A percentile compares a stretch with the other conserved stretches of the same genome.
Conservation (phyloP, 2,113 vertebrate genomes). For the Hemibagrus wyckioides region DNA sequence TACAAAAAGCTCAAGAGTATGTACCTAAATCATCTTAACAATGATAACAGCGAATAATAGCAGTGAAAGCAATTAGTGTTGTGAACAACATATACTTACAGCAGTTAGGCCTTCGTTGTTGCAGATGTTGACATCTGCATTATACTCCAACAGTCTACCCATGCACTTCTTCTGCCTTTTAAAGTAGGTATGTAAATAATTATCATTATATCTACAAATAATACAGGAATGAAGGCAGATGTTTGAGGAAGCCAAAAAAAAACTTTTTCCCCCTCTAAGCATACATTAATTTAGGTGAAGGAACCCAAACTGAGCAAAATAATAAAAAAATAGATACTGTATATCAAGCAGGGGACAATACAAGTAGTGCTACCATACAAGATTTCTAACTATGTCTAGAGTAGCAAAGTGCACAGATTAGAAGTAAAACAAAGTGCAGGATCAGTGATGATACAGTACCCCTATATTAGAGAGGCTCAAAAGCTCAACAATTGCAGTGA, state of each 20-base stretch:
- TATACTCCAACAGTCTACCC: slow-evolving; percentile 92
- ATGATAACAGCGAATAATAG: background rate
- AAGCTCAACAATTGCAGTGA: too few relatives aligned
- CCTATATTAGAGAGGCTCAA: too few relatives aligned
- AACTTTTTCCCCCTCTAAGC: background rate
- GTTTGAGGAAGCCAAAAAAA: background rate
- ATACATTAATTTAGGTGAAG: background rate
- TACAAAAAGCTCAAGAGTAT: background rate
- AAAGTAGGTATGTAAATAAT: slow-evolving; percentile 14
- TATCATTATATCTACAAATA: background rate
- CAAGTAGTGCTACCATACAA: too few relatives aligned
- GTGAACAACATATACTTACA: slow-evolving; percentile 79
- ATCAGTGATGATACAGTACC: too few relatives aligned
- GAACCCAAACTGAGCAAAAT: background rate
- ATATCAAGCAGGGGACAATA: too few relatives aligned
- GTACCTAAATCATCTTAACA: background rate
- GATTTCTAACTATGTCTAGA: too few relatives aligned
- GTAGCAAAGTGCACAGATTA: too few relatives aligned
- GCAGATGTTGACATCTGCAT: slow-evolving; percentile 98
- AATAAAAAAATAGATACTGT: too few relatives aligned
- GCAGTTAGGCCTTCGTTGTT: slow-evolving; percentile 98
- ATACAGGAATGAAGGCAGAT: background rate
- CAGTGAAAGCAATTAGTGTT: background rate
- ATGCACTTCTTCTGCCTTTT: slow-evolving; percentile 98
- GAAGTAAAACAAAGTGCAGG: too few relatives aligned